Conservation (phyloP, 2,797 vertebrate species). For the Monodelphis domestica region DNA sequence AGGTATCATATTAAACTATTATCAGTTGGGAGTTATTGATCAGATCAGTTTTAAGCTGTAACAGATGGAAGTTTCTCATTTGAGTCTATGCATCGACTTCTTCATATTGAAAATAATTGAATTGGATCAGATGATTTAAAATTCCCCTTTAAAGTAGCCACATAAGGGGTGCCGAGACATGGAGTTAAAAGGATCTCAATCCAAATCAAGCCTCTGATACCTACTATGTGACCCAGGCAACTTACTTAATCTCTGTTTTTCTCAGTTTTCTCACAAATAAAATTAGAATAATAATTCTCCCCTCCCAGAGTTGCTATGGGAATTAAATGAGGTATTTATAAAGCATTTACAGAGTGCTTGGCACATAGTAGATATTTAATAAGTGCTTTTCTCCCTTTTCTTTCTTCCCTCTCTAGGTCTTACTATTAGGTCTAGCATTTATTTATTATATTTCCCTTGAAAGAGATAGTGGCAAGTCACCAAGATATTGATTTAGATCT, state of each 20-base stretch:
- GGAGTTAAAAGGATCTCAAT: background rate
- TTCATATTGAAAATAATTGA: background rate
- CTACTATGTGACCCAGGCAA: background rate
- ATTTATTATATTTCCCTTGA: background rate
- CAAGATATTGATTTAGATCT: background rate
- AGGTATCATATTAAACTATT: background rate
- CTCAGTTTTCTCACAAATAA: background rate
- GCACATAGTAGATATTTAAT: background rate
- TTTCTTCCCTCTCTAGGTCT: background rate
- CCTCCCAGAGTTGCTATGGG: background rate
- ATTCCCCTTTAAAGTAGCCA: background rate
- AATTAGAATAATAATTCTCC: background rate
- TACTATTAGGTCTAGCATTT: too few relatives aligned
- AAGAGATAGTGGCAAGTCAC: background rate
- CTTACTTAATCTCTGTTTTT: background rate
- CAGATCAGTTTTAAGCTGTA: background rate
- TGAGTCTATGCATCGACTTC: background rate
- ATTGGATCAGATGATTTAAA: background rate
- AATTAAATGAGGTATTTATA: background rate
- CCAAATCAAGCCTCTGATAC: background rate
- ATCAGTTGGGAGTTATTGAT: background rate
- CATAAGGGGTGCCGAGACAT: background rate
- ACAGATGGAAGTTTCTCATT: background rate
- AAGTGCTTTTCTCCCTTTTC: background rate
- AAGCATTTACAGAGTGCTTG: background rate